Percentiles rank a stretch among this genome's conserved stretches.
phyloP scores from a whole-genome alignment of 2,888 invertebrate species.

The Matsumyia berberina region DNA sequence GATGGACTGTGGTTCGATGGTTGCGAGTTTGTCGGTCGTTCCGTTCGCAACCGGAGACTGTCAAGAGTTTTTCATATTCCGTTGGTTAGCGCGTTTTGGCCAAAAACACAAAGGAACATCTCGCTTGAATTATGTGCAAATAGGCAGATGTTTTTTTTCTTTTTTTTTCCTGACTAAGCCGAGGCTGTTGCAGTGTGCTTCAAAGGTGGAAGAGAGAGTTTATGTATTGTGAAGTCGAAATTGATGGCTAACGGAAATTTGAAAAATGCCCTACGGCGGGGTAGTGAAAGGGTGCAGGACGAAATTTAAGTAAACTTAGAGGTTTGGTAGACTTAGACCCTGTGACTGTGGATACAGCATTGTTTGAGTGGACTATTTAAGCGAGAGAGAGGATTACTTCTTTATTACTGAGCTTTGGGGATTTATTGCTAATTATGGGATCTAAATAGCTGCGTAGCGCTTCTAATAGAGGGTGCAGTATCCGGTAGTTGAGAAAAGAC shows the following conservation, averaged over 20 bases:
- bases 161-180: conserved; percentile 4
- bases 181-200: background rate
- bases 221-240: conserved; percentile 62
- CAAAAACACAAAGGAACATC: conserved; percentile 62
- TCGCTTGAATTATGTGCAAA: conserved; percentile 72
- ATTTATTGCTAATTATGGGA: too few species aligned
- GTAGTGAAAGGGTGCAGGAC: conserved; percentile 1
- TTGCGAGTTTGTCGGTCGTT: conserved; percentile 27
- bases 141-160: conserved; percentile 70
- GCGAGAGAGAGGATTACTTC: too few species aligned
- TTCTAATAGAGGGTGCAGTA: too few species aligned
- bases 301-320: background rate
- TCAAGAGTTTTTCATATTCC: conserved; percentile 57
- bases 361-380: background rate
- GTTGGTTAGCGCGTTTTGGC: conserved; percentile 20
- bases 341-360: background rate
- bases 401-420: too few species aligned
- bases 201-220: conserved; percentile 55
- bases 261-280: conserved; percentile 57
- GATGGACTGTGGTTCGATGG: conserved; percentile 44
- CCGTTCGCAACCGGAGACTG: conserved; percentile 37
- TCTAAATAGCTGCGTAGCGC: too few species aligned
- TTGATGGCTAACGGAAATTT: conserved; percentile 72
- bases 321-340: background rate
- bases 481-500: too few species aligned